Percentiles rank a stretch among this genome's conserved stretches.
phyloP scores from a whole-genome alignment of 2,797 vertebrate species.

The Distichodus sexfasciatus region DNA sequence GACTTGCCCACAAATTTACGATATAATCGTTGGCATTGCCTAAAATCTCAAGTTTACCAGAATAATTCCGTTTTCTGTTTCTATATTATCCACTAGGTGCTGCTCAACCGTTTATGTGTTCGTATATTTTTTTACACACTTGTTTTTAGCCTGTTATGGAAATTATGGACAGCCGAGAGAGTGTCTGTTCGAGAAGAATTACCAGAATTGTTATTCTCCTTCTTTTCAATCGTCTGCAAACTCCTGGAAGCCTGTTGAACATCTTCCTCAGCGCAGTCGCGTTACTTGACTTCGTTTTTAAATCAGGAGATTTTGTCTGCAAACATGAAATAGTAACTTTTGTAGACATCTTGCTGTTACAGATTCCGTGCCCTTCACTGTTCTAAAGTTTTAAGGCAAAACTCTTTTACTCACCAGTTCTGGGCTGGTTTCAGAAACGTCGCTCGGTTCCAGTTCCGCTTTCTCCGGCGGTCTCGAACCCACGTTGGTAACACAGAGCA shows the following conservation, averaged over 20 bases:
- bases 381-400: no score
- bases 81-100: slow-evolving; percentile 26
- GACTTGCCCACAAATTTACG: no score
- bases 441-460: not conserved
- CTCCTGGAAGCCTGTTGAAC: slow-evolving; percentile 62
- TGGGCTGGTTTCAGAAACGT: not conserved
- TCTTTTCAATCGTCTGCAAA: slow-evolving; percentile 67
- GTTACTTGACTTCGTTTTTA: not conserved
- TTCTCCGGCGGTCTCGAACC: slow-evolving; percentile 37
- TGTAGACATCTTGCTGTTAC: no score
- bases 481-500: slow-evolving; percentile 26
- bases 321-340: not conserved
- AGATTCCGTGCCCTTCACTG: no score
- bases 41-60: not conserved
- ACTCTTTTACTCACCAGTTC: slow-evolving; percentile 15
- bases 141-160: no score
- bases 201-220: slow-evolving; percentile 70
- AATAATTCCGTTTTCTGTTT: not conserved
- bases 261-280: slow-evolving; percentile 25
- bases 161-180: no score
- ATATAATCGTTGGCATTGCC: not conserved
- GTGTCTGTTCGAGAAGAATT: no score
- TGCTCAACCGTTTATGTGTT: not conserved
- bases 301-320: slow-evolving; percentile 2
- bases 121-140: not conserved